Evolutionary conservation across 2,797 vertebrate species (phyloP).

Genomic region (Molossus molossus): DNA sequence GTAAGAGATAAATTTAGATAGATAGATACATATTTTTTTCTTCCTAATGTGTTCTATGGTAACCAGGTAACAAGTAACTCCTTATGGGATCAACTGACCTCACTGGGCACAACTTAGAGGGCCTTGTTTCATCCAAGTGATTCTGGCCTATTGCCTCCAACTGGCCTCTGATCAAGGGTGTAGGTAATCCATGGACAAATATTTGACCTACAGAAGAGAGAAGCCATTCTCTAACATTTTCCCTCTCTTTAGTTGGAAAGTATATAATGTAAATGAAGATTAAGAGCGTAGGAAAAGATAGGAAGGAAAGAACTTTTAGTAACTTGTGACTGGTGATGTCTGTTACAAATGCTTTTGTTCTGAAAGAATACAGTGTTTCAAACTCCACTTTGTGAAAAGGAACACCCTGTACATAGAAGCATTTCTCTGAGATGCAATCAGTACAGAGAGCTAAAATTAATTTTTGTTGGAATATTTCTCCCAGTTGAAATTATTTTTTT

Average conservation of each 20-base stretch:
- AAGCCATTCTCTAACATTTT: neutral
- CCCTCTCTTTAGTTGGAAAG: neutral
- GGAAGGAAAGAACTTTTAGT: neutral
- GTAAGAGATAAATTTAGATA: neutral
- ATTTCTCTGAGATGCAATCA: neutral
- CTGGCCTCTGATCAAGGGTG: rapidly evolving
- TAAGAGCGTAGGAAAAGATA: neutral
- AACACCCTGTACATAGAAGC: neutral
- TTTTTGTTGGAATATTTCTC: neutral
- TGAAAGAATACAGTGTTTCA: neutral
- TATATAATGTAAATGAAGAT: neutral
- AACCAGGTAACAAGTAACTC: neutral
- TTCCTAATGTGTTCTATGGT: neutral
- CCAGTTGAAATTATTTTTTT: neutral
- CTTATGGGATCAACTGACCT: neutral
- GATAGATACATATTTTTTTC: neutral
- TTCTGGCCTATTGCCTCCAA: neutral
- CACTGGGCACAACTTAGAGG: neutral
- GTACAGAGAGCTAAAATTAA: neutral
- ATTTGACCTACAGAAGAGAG: neutral
- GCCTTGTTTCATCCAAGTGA: rapidly evolving
- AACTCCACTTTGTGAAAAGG: neutral
- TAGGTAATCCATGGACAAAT: neutral
- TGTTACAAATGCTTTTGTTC: neutral
- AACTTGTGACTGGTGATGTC: neutral